Evolutionary conservation across 2,113 vertebrate genomes (phyloP), one percentile per base, ranked within the genome.

Genomic region (Spheniscus mendiculus): DNA sequence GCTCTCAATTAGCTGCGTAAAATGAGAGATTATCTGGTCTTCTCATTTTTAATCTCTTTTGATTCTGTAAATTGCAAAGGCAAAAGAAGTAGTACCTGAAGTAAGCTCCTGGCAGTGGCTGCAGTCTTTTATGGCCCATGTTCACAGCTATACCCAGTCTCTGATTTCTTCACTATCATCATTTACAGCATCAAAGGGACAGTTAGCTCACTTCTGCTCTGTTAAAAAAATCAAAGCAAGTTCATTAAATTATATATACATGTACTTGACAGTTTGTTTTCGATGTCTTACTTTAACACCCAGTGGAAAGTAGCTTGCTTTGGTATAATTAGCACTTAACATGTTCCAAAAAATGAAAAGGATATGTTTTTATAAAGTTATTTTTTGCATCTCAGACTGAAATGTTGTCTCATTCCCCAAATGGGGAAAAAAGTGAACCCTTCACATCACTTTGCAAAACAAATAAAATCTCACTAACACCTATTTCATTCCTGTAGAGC

Each of bases 271-370:
- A 86, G 44, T 32, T 92, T 89, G 47, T 34, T 95, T 97, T 89
- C 97, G 56, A 52, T 85, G 62, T 40, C 90, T 97, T 77, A 25
- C 44, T 91, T 96, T 93, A 94, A 97, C 95, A 94, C 29, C 52
- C 23, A 61, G 44, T 20, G 78, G 65, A 97, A 97, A 86, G 81
- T 73, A 89, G 65, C 25, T 36, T 32, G 55, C 73, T 95, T 97
- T 88, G 34, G 47, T 82, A 92, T 81, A 93, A 55, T 89, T 66
- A 94, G 83, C 38, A 5, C 17, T 91, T 55, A 44, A 40, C 4
- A 2, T 30, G 27, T 50, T 92, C 80, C 15, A 67, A 93, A 94
- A 82, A 88, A 6, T 45, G 66, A 45, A 81, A 76, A 50, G 9
- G 12, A 50, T 89, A 69, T 91, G 27, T 65, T 97, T 84, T 92